phyloP scores from a whole-genome alignment of 2,888 invertebrate genomes.

The Drosophila neoperkinsi region DNA sequence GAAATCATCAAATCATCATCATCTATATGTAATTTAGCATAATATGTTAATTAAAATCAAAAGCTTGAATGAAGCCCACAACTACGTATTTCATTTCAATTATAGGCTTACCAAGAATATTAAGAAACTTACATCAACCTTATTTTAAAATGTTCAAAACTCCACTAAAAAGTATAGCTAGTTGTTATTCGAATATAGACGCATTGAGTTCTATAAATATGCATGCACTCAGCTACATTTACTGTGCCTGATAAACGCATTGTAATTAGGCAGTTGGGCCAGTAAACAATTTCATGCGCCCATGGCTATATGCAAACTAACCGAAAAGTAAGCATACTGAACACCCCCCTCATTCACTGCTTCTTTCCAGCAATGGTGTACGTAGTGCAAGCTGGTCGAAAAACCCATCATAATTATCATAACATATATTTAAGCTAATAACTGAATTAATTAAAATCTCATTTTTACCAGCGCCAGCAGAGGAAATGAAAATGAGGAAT shows the following conservation, averaged over 20 bases:
- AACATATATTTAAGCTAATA: constrained; percentile 78
- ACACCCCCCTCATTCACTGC: constrained; percentile 12
- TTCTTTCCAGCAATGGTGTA: background rate
- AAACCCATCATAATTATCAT: constrained; percentile 60
- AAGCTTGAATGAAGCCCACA: background rate
- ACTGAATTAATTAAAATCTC: constrained; percentile 80
- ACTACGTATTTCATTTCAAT: background rate
- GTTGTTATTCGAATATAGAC: constrained; percentile 12
- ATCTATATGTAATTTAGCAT: background rate
- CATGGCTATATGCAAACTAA: constrained; percentile 8
- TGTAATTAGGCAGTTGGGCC: constrained; percentile 26
- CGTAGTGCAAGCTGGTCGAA: constrained; percentile 25
- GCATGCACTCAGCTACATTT: constrained; percentile 4
- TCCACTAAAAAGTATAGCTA: background rate
- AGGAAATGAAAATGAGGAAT: constrained; percentile 37
- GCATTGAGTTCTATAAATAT: background rate
- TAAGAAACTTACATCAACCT: background rate
- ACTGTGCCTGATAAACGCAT: constrained; percentile 3
- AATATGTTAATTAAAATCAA: background rate
- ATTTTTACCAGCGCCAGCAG: constrained; percentile 56
- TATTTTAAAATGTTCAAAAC: background rate
- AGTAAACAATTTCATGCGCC: constrained; percentile 46
- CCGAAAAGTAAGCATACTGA: constrained; percentile 13
- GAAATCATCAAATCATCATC: background rate
- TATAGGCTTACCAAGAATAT: background rate